A percentile compares a stretch with the other conserved stretches of the same genome.
Evolutionary conservation across 2,888 invertebrate species (phyloP).

Genomic region (Cantharis flavilabris): DNA sequence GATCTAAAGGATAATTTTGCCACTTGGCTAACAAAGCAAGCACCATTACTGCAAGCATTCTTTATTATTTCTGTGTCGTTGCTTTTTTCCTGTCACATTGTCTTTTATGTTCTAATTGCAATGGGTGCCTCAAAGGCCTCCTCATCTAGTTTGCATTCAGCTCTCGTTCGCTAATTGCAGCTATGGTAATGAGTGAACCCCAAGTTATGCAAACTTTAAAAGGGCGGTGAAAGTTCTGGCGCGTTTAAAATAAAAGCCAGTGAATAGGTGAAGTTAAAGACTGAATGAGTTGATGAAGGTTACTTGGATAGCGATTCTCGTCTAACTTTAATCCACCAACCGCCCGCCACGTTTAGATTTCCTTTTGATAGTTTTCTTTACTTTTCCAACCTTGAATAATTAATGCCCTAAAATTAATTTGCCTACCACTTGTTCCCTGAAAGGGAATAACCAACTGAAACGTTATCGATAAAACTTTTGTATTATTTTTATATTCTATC

Average conservation of each 20-base stretch:
- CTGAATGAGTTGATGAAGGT: constrained; percentile 23
- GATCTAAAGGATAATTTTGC: constrained; percentile 35
- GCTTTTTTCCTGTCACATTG: constrained; percentile 50
- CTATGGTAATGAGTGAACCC: constrained; percentile 47
- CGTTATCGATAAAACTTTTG: neutral
- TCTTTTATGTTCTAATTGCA: constrained; percentile 52
- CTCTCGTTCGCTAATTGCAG: constrained; percentile 50
- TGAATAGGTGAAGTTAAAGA: constrained; percentile 34
- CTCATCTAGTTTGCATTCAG: constrained; percentile 50
- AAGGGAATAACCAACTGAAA: neutral
- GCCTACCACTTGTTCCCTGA: neutral
- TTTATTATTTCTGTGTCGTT: constrained; percentile 52
- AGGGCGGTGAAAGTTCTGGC: constrained; percentile 44
- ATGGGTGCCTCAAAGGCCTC: constrained; percentile 43
- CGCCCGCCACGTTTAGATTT: constrained; percentile 13
- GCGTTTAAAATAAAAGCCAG: constrained; percentile 42
- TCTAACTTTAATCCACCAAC: neutral
- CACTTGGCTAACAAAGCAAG: constrained; percentile 47
- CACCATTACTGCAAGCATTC: constrained; percentile 51
- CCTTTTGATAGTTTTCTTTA: constrained; percentile 9
- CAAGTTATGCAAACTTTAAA: constrained; percentile 52
- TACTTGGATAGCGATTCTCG: constrained; percentile 16
- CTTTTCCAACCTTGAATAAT: neutral
- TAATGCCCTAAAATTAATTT: neutral
- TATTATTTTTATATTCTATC: constrained; percentile 4